A percentile compares a stretch with the other conserved stretches of the same genome.
Conservation (phyloP, 1,140 invertebrate genomes). For the Dendrolimus punctatus region DNA sequence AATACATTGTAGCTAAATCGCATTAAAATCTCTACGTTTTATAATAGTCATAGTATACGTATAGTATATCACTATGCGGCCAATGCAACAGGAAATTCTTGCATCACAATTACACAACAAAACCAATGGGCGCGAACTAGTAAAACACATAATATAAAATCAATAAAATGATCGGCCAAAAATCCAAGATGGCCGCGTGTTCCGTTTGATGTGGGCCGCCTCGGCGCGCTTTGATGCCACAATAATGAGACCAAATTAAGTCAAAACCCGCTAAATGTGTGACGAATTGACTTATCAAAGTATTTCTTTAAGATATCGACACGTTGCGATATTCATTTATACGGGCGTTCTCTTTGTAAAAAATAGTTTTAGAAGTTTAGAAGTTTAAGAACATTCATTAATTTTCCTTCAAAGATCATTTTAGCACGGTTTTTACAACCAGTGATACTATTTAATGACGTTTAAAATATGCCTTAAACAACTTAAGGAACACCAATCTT, state of each 20-base stretch:
- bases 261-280: constrained; percentile 63
- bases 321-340: constrained; percentile 15
- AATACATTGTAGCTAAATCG: too few species aligned
- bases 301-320: constrained; percentile 42
- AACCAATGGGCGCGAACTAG: too few species aligned
- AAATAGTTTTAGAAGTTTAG: too few species aligned
- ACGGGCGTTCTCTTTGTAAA: constrained; percentile 22
- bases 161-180: constrained; percentile 55
- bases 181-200: constrained; percentile 13
- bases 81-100: too few species aligned
- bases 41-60: too few species aligned
- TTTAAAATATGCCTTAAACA: neutral
- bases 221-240: constrained; percentile 55
- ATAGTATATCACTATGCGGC: too few species aligned
- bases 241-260: constrained; percentile 69
- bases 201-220: constrained; percentile 44
- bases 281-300: constrained; percentile 65
- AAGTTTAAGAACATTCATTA: too few species aligned
- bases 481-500: too few species aligned
- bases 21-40: too few species aligned
- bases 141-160: constrained; percentile 27
- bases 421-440: neutral
- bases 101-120: too few species aligned
- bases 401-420: too few species aligned
- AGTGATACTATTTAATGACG: neutral